Percentiles rank a stretch among this genome's conserved stretches.
Evolutionary conservation across 2,113 vertebrate species (phyloP).

Genomic region (Edolisoma coerulescens): DNA sequence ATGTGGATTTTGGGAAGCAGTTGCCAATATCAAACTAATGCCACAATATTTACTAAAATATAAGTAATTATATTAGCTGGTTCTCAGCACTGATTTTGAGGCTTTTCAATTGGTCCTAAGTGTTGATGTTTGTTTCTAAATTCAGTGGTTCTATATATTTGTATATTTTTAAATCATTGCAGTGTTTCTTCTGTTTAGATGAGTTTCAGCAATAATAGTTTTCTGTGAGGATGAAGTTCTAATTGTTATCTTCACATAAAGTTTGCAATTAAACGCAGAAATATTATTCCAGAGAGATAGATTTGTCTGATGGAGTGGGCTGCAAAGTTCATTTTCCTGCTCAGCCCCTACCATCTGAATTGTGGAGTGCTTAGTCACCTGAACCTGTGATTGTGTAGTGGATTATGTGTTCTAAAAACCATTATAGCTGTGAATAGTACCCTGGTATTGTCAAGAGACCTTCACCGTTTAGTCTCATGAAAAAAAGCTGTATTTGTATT

Average conservation of each 20-base stretch:
- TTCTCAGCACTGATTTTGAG: not conserved
- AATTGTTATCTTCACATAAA: not conserved
- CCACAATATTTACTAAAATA: not conserved
- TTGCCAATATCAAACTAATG: not conserved
- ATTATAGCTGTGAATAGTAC: not conserved
- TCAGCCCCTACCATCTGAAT: not conserved
- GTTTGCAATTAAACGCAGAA: not conserved
- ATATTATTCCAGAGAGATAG: not conserved
- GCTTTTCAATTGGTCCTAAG: not conserved
- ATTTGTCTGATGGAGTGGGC: not conserved
- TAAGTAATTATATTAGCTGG: not conserved
- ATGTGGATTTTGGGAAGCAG: not conserved
- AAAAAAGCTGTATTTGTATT: not conserved
- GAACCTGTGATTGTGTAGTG: not conserved
- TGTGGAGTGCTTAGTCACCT: not conserved
- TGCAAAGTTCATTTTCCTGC: not conserved
- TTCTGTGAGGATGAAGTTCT: not conserved
- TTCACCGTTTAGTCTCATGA: not conserved
- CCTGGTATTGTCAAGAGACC: not conserved
- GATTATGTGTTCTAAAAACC: constrained; percentile 6
- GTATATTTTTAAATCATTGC: not conserved
- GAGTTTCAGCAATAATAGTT: not conserved
- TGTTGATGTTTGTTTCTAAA: not conserved
- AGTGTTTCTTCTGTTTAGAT: not conserved
- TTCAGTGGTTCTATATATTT: not conserved